Conservation (phyloP, 2,888 invertebrate species). For the Miltochrista miniata region DNA sequence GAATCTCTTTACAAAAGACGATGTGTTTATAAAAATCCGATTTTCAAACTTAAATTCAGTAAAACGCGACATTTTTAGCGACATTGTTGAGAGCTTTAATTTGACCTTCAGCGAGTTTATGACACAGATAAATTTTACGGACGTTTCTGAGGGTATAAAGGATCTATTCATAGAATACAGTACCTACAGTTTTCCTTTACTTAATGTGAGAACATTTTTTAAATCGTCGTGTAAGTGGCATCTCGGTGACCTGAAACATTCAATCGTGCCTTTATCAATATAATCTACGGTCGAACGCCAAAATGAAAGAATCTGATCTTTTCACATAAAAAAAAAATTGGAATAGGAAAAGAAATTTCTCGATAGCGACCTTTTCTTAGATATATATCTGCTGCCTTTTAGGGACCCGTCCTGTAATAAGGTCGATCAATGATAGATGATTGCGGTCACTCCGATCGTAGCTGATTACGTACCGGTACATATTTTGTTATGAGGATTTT, state of each 20-base stretch:
- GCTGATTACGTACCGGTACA: not conserved
- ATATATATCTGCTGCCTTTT: conserved; percentile 66
- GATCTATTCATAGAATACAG: conserved; percentile 13
- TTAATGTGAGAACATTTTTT: conserved; percentile 37
- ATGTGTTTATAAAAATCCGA: not conserved
- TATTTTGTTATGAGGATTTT: too few relatives aligned
- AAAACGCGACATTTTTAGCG: not conserved
- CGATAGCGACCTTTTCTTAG: conserved; percentile 65
- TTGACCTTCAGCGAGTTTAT: conserved; percentile 10
- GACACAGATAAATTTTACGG: conserved; percentile 11
- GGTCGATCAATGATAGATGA: conserved; percentile 1
- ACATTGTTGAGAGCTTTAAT: conserved; percentile 4
- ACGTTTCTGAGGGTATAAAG: conserved; percentile 17
- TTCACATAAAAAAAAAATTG: conserved; percentile 62
- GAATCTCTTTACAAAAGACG: too few relatives aligned
- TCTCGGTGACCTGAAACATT: not conserved
- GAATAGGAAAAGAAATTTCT: conserved; percentile 67
- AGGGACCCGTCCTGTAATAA: conserved; percentile 33
- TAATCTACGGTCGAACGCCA: conserved; percentile 60
- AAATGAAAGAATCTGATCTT: conserved; percentile 69
- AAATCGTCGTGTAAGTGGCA: conserved; percentile 46
- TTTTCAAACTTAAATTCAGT: not conserved
- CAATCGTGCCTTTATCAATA: conserved; percentile 44
- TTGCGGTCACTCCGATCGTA: not conserved
- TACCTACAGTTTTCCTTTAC: too few relatives aligned